Base-by-base conservation (phyloP, 2,113 vertebrate species). In the Triplophysa tibetana region DNA sequence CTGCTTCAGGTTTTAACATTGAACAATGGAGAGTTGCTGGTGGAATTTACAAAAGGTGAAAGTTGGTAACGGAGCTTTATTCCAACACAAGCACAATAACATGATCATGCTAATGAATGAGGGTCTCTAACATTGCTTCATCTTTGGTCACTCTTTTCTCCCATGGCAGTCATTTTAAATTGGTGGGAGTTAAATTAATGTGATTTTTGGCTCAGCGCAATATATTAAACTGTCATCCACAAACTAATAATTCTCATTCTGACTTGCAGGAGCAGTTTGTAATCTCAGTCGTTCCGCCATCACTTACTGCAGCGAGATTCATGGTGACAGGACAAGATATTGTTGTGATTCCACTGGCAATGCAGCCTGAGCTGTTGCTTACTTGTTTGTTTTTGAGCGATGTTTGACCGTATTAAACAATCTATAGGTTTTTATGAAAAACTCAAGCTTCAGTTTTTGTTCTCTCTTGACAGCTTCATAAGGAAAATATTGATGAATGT, bases 391-490 rank as follows among this genome's bases (percentile, higher is more conserved):
- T 48, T 61, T 60, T 61, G 19, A 60, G 63, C 50, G 45, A 41
- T 52, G 58, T 70, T 70, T 64, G 26, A 41, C 26, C 73, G 45
- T 56, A 73, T 73, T 26, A 41, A 65, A 79, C 50, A 45, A 67
- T 67, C 14, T 63, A 79, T 54, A 45, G 61, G 43, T 64, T 73
- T 80, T 73, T 56, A 73, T 73, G 48, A 80, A 65, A 80, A 80
- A 54, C 12, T 16, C 66, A 64, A 58, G 54, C 50, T 70, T 70
- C 48, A 64, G 24, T 19, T 56, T 16, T 17, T 41, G 61, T 67
- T 14, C 21, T 38, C 23, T 38, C 41, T 66, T 52, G 50, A 79
- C 70, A 79, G 29, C 45, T 85, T 79, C 52, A 72, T 79, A 45
- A 60, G 64, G 33, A 41, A 66, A 52, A 66, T 79, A 76, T 79